Evolutionary conservation across 2,113 vertebrate species (phyloP).

Genomic region (Fulica atra): DNA sequence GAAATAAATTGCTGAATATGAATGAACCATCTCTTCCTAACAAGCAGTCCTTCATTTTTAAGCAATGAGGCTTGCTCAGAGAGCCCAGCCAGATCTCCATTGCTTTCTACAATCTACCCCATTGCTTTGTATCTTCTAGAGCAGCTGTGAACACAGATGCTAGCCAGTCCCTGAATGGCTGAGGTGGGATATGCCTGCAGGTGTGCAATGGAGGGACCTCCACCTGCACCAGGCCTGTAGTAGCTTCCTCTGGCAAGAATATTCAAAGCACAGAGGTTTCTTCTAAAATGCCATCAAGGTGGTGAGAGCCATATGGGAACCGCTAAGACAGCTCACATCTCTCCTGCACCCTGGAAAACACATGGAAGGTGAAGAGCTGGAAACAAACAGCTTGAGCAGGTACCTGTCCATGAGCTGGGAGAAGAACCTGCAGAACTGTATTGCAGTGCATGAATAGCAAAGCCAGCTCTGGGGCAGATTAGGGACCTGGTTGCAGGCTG

Average conservation of each 20-base stretch:
- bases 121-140: neutral
- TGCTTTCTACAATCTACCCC: neutral
- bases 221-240: neutral
- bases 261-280: neutral
- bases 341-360: neutral
- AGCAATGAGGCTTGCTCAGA: neutral
- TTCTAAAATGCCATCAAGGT: neutral
- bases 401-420: neutral
- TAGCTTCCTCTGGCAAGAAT: neutral
- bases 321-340: neutral
- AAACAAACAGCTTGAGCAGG: neutral
- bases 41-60: neutral
- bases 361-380: neutral
- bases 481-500: neutral
- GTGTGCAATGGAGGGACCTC: neutral
- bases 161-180: neutral
- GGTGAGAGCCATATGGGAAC: fast-evolving
- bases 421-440: neutral
- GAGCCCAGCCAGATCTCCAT: neutral
- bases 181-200: neutral
- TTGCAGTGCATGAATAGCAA: neutral
- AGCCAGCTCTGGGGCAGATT: neutral
- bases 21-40: neutral
- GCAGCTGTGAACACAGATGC: neutral
- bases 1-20: neutral